Evolutionary conservation across 1,140 invertebrate species (phyloP), one percentile per base, ranked within the genome.

Genomic region (Leptoteleia sp.): DNA sequence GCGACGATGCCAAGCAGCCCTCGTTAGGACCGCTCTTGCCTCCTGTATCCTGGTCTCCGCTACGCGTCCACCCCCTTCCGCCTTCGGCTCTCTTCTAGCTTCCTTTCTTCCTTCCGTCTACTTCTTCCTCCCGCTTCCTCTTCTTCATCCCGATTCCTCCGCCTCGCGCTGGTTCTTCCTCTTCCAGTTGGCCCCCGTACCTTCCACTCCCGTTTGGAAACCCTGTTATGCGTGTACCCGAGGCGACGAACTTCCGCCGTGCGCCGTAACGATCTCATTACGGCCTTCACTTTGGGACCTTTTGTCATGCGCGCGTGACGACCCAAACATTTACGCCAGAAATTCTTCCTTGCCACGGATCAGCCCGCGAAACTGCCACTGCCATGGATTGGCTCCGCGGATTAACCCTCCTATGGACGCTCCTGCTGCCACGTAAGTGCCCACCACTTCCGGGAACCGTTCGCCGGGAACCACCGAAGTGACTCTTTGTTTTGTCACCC

Each of bases 271-370:
- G 50, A 59, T 65, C 37, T 61, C 47, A 52, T 68, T 61, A 47
- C 62, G 40, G 33, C 47, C 19, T 73, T 33, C 17, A 12, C 52
- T 50, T 57, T 27, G 61, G 42, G 43, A 50, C 35, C 43, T 52
- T 54, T 68, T 76, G 72, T 62, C 64, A 70, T 77, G 75, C 59
- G 59, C 50, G 75, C 65, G 50, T 77, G 52, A 77, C 52, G 37
- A 50, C 25, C 38, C 62, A 54, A 71, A 64, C 13, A 50, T 37
- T 16, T 35, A n/a, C 11, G 11, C 19, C 17, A 54, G 22, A 57
- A 57, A 57, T 61, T 50, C 48, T 40, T 55, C 35, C 16, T 57
- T 50, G 16, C 11, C 33, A 15, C 22, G 54, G 65, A 64, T 68
- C 31, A 50, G 7, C n/a, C 12, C 22, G 0, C 68, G 54, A 35